Evolutionary conservation across 2,888 invertebrate species (phyloP), one percentile per base, ranked within the genome.

Genomic region (Acheta domesticus): DNA sequence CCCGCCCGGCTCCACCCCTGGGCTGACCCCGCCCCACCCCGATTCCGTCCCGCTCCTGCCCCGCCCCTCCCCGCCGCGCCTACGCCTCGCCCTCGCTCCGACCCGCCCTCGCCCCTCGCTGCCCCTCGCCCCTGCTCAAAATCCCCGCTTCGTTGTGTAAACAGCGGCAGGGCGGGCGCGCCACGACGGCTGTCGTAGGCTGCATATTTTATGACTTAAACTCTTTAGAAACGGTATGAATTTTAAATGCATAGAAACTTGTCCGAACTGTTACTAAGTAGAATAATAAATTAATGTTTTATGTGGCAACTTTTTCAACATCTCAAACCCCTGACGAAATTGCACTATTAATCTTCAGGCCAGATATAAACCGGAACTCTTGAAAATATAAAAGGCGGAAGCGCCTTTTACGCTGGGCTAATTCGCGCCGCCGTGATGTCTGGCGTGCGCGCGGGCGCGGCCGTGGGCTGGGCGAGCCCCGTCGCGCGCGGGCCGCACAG

Each of bases 151-250:
- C n/a, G 16, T 62, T 11, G 62, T 62, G 62, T 62, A 62, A 62
- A 62, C 62, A 62, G 62, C 16, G n/a, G 62, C 36, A 1, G 36
- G 36, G 62, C 14, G 62, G 62, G 16, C 12, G 16, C 4, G 62
- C 62, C 62, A 62, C 62, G 62, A 62, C 62, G 14, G 62, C 62
- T 62, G 62, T 62, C 62, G 62, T n/a, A 19, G 8, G 62, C 62
- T 62, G 62, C 62, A 62, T 62, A 62, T 62, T 62, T 62, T 62
- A 62, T 62, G 62, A 62, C 62, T 62, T 62, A 62, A 62, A 62
- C 62, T 62, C 62, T 62, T 62, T 62, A 62, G 62, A 62, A 62
- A 62, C 62, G 14, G 62, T 62, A 62, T 62, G 62, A 62, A 62
- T 62, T 62, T 62, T 62, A 62, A 62, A 62, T 62, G 62, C 62